These are phyloP conservation scores for Caerostris extrusa DNA, from an alignment of 1,140 invertebrate genomes.

Conservation along the genomic window DNA sequence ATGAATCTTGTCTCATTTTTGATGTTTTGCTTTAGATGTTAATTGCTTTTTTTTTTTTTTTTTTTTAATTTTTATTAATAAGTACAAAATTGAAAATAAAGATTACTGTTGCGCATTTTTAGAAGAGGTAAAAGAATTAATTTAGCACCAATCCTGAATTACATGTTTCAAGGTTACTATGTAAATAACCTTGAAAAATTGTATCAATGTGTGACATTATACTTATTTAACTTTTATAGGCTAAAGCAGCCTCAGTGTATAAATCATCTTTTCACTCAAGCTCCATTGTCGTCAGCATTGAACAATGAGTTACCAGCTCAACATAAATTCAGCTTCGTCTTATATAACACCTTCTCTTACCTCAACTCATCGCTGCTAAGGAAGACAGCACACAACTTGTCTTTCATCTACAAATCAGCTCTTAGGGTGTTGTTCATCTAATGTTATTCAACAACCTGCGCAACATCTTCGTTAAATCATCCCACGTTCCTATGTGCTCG, in stretches of 20 bases:
- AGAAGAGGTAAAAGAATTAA: neutral
- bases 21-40: neutral
- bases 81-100: neutral
- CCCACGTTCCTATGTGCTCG: conserved; percentile 52
- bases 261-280: conserved; percentile 75
- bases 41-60: neutral
- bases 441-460: conserved; percentile 48
- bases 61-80: neutral
- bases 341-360: conserved; percentile 45
- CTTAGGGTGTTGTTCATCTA: conserved; percentile 60
- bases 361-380: conserved; percentile 63
- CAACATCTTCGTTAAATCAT: conserved; percentile 58
- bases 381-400: conserved; percentile 51
- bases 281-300: conserved; percentile 75
- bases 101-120: neutral
- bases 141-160: conserved; percentile 11
- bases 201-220: conserved; percentile 69
- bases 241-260: conserved; percentile 75
- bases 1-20: neutral
- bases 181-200: conserved; percentile 24
- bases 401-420: conserved; percentile 67
- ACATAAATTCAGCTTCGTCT: conserved; percentile 47
- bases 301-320: conserved; percentile 70
- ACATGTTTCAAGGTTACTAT: conserved; percentile 41
- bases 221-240: conserved; percentile 78